Evolutionary conservation across 2,888 invertebrate genomes (phyloP), one percentile per base, ranked within the genome.

Genomic region (Timandra comae): DNA sequence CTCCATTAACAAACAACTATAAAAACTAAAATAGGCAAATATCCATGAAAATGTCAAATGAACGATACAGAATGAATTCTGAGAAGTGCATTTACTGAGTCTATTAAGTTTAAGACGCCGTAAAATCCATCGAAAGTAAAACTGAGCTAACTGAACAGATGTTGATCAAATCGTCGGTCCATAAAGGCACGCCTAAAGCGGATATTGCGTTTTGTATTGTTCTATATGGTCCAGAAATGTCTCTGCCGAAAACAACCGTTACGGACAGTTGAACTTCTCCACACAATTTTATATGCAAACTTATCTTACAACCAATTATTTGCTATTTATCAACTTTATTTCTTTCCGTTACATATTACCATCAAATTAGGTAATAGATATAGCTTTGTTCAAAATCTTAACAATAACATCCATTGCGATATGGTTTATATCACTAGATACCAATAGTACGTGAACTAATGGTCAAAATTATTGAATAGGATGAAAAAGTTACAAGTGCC

Each of bases 131-230:
- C 23, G 46, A 49, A 46, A 49, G 43, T 45, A 36, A 43, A 43
- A 16, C 4, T 16, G 6, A 16, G 16, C n/a, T 1, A 16, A 43
- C 29, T 27, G 20, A 39, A 30, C 50, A 50, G 47, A 50, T 49
- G 48, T 41, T 43, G 27, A 45, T 35, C 33, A 11, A 24, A 43
- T 46, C 45, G 49, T 53, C 57, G 63, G 53, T 48, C 55, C 59
- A 63, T 63, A 62, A 56, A 65, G 64, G 51, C 58, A 56, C 62
- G 54, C 56, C 58, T 56, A 53, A 41, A 34, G 49, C 74, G 74
- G 75, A 75, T 63, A 56, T 73, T 69, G 71, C 69, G 55, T 43
- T 36, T 38, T 40, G 59, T 53, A 72, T 75, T 73, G 74, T 75
- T 72, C 60, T 59, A 52, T 57, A 62, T 64, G 62, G 58, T 66